Evolutionary conservation across 2,113 vertebrate genomes (phyloP), one percentile per base, ranked within the genome.

Genomic region (Pithys albifrons): DNA sequence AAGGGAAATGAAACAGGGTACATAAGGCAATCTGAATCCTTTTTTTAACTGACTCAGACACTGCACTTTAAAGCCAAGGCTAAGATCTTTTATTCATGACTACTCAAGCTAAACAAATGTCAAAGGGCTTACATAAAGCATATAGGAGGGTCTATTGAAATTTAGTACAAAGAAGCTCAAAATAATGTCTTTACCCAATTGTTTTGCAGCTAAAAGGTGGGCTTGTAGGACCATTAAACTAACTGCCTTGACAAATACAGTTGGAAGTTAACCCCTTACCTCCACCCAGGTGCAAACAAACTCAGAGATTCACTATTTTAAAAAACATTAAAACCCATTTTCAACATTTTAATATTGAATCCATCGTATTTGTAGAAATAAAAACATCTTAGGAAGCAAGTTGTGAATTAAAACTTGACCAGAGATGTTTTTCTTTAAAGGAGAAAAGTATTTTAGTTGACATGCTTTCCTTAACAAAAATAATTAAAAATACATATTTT

Each of bases 21-120:
- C 88, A 89, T 37, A 95, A 97, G 72, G 81, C 67, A 96, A 85
- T 84, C 45, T 54, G 84, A 97, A 93, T 94, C 67, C 85, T 93
- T 91, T 89, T 94, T 72, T 93, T 93, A 64, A 64, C 69, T 77
- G 77, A 94, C 93, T 96, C 84, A 96, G 92, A 95, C 69, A 82
- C 78, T 67, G 71, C 59, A 94, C 55, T 94, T 95, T 78, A 93
- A 95, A 94, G 85, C 25, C 28, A 95, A 71, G 43, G 87, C 95
- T 84, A 88, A 96, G 76, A 67, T 93, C 94, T 97, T 98, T 97
- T 96, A 97, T 98, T 97, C 89, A 77, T 78, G 94, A 91, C 93
- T 80, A 75, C 93, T 97, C 97, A 97, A 97, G 96, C 95, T 96
- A 97, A 96, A 97, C 95, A 97, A 97, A 97, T 95, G 93, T 79